Base-by-base conservation (phyloP, 2,888 invertebrate species). In the Nephrotoma appendiculata region DNA sequence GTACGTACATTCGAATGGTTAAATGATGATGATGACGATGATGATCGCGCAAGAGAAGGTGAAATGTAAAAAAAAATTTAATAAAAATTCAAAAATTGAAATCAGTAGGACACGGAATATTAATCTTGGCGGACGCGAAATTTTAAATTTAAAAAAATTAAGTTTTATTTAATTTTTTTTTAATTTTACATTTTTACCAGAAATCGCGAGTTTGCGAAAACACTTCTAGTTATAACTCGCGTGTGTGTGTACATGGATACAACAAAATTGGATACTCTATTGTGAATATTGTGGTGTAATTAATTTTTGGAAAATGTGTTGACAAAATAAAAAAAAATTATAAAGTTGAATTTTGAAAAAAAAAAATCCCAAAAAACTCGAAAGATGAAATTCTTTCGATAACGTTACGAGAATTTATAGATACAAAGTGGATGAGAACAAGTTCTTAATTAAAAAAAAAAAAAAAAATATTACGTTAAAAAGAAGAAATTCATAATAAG, bases 41-140 rank as follows among this genome's bases (percentile, higher is more conserved):
- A n/a, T 31, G 71, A 71, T n/a, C 71, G 31, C 71, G 71, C 71
- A 84, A 84, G 84, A 84, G 84, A 84, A 84, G 84, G 84, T 84
- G 84, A 85, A 85, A 44, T 31, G 44, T 19, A 85, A 85, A 15
- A n/a, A 71, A 71, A 71, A 85, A 85, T 45, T 43, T 43, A 19
- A 44, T 19, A 44, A 85, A 44, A 43, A 85, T 85, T 85, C 85
- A 44, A 85, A 71, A 31, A 85, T 85, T 83, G 86, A 87, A 87
- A 87, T 88, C 88, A 88, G 88, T 88, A 88, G 88, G 87, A 87
- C 87, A 88, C 87, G 86, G 87, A 87, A 87, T 87, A 87, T 87
- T 87, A 44, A 85, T 44, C 85, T 85, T 45, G 15, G 11, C 87
- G 87, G 88, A 88, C 88, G 88, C 87, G 87, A 85, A 85, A 44